These are phyloP conservation scores for Epinephelus coioides DNA, from an alignment of 2,797 vertebrate species.

Conservation along the genomic window DNA sequence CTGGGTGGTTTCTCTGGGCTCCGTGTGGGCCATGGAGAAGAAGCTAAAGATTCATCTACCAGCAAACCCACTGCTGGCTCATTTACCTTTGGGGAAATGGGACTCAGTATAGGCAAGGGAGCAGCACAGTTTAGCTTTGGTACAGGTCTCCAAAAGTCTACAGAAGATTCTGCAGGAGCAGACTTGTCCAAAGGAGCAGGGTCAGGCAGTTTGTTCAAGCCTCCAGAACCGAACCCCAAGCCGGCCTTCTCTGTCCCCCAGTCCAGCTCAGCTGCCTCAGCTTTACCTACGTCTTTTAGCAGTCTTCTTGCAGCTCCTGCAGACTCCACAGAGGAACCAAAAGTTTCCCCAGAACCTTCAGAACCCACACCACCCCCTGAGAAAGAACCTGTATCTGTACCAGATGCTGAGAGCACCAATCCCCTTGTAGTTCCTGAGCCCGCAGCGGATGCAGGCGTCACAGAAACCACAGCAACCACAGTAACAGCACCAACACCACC, in stretches of 20 bases:
- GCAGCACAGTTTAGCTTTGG: conserved; percentile 84
- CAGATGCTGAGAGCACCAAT: conserved; percentile 22
- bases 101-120: conserved; percentile 53
- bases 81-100: conserved; percentile 80
- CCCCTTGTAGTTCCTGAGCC: conserved; percentile 11
- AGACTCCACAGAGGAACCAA: conserved; percentile 67
- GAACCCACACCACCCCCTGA: conserved; percentile 76
- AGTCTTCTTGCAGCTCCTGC: conserved; percentile 82
- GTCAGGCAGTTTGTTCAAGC: conserved; percentile 78
- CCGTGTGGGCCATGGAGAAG: conserved; percentile 91
- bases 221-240: conserved; percentile 81
- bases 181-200: conserved; percentile 60
- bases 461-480: conserved; percentile 39
- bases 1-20: conserved; percentile 94
- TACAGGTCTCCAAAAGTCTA: conserved; percentile 73
- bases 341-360: conserved; percentile 56
- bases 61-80: conserved; percentile 48
- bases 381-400: conserved; percentile 50
- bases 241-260: conserved; percentile 84
- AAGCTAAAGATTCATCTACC: conserved; percentile 78
- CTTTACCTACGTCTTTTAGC: conserved; percentile 81
- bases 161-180: conserved; percentile 61
- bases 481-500: conserved; percentile 53
- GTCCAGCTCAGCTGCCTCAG: conserved; percentile 30
- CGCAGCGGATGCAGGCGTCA: not conserved